Percentiles rank a stretch among this genome's conserved stretches.
Evolutionary conservation across 92 coral and sea anemone genomes (phyloP).

Genomic region (Phenganax stokvisi): DNA sequence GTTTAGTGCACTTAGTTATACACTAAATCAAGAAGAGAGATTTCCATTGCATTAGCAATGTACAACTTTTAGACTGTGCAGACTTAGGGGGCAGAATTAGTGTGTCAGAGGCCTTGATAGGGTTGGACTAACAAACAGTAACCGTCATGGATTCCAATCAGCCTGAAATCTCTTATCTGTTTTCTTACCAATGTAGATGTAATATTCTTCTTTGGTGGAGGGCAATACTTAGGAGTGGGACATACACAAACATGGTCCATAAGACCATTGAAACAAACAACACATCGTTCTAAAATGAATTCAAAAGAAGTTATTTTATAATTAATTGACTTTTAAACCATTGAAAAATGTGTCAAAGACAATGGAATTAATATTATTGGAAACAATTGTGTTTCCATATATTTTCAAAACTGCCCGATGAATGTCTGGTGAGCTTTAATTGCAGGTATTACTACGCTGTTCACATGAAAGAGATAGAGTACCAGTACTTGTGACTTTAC

Average conservation of each 20-base stretch:
- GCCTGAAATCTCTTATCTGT: neutral
- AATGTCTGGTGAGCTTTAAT: too few species aligned
- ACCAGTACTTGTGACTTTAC: too few species aligned
- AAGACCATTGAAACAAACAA: conserved; percentile 91
- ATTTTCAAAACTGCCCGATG: too few species aligned
- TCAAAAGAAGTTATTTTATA: neutral
- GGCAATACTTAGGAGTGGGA: conserved; percentile 50
- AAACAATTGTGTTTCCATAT: too few species aligned
- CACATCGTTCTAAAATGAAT: conserved; percentile 61
- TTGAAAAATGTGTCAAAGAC: neutral
- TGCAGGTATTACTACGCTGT: too few species aligned
- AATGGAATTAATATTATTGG: neutral
- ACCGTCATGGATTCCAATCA: neutral
- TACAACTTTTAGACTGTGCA: too few species aligned
- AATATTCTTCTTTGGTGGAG: conserved; percentile 59
- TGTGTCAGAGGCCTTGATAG: too few species aligned
- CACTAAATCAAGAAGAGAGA: too few species aligned
- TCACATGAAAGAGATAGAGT: too few species aligned
- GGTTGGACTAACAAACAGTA: neutral
- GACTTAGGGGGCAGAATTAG: too few species aligned
- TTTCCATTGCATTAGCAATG: too few species aligned
- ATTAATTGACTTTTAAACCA: neutral
- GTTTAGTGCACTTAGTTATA: too few species aligned
- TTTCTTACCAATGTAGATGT: conserved; percentile 75
- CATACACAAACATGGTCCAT: conserved; percentile 95